Base-by-base conservation (phyloP, 1,140 invertebrate genomes). In the Stratiolaelaps scimitus region DNA sequence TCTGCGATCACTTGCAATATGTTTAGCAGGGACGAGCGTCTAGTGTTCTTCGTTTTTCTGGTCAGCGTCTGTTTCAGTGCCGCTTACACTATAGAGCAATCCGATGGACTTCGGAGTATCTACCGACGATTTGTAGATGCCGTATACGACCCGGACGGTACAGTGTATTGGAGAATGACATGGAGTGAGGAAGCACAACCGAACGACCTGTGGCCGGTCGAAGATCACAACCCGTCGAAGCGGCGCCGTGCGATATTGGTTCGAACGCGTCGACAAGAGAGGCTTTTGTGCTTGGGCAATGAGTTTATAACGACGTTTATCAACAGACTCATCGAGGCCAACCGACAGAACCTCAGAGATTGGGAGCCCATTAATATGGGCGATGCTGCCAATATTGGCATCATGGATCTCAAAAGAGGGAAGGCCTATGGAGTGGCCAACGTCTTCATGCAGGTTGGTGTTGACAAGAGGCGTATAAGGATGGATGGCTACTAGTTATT, bases 341-440 rank as follows among this genome's bases (percentile, higher is more conserved):
- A 60, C 26, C 15, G 23, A 26, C 15, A 60, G 53, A 60, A 17
- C 34, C 20, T 60, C 26, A 60, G 53, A 10, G 53, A 60, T 60
- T 60, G 26, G 53, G 53, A 60, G 34, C 53, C 53, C n/a, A 60
- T 60, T 23, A 26, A 60, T 6, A 29, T 60, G 15, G 53, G 53
- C 53, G 53, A 60, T 26, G 53, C 15, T 15, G 53, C 53, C 23
- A 60, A 60, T 10, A 60, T 60, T 23, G 53, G 53, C 26, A 60
- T 60, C 5, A 5, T 60, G 26, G 53, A 60, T 10, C 53, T 60
- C 4, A 60, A 26, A 26, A 60, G 34, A 17, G 53, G 53, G 26
- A 26, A 60, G 15, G 53, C 53, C 1, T 60, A 60, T 23, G 53
- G 53, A 15, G 53, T 60, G 15, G 53, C 53, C 17, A 60, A 60